phyloP scores from a whole-genome alignment of 2,797 vertebrate genomes.

The Schizopygopsis pylzovi region DNA sequence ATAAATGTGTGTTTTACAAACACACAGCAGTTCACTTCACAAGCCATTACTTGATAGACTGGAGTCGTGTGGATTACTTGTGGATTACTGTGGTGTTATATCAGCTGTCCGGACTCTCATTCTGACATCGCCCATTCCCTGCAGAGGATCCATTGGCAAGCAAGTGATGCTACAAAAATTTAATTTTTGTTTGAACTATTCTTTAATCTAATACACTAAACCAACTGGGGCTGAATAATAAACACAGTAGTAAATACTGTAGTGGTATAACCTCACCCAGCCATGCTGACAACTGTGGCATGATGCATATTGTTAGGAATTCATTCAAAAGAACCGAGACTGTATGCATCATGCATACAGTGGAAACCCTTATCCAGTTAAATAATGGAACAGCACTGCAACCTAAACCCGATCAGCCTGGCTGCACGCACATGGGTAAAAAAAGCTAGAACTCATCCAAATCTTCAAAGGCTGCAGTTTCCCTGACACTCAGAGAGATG shows the following conservation, averaged over 20 bases:
- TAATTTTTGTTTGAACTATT: background rate
- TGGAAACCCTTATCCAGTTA: constrained; percentile 83
- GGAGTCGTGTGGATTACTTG: background rate
- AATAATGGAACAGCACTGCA: constrained; percentile 85
- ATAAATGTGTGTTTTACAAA: background rate
- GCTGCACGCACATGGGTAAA: constrained; percentile 69
- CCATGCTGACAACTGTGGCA: background rate
- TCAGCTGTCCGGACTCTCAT: background rate
- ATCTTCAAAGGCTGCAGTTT: constrained; percentile 37
- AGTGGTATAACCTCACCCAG: constrained; percentile 1
- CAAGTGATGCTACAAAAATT: background rate
- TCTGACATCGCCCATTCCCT: background rate
- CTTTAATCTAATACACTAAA: background rate
- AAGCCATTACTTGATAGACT: background rate
- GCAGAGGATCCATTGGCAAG: background rate
- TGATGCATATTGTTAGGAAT: constrained; percentile 4
- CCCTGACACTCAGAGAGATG: background rate
- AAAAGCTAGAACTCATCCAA: constrained; percentile 48
- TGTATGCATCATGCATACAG: constrained; percentile 71
- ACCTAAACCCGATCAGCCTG: constrained; percentile 80
- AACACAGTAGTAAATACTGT: background rate
- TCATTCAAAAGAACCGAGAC: constrained; percentile 42
- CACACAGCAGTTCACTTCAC: background rate
- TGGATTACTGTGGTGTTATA: background rate
- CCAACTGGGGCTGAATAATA: background rate